Base-by-base conservation (phyloP, 2,888 invertebrate species). In the Tachina lurida region DNA sequence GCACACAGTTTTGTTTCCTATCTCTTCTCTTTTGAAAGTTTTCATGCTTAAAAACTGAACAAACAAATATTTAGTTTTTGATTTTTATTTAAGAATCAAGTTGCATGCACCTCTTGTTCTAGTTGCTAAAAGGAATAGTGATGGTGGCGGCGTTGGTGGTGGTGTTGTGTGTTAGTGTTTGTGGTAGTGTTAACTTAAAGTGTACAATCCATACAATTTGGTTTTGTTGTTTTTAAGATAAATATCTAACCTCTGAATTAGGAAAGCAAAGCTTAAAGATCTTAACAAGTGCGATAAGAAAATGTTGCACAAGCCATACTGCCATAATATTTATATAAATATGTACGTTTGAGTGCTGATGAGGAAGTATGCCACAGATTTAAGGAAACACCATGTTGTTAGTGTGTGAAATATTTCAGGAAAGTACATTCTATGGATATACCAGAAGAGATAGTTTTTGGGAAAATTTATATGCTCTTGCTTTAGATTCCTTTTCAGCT, bases 221-320 rank as follows among this genome's bases (percentile, higher is more conserved):
- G 54, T 62, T 31, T 65, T 70, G 70, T 52, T 75, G 58, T 15
- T 68, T 62, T 60, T 45, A 9, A 62, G 79, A 86, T 86, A 71
- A 76, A 54, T 79, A 83, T 86, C 82, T 86, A 86, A 76, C 86
- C 71, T 83, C 75, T 71, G 78, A 75, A 86, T 79, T 83, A 86
- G 70, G 49, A 47, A 75, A 49, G 15, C 77, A 80, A 86, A 86
- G 75, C 76, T 83, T 83, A 71, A 22, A 86, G 85, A 86, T 86
- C 67, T 71, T n/a, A 75, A 43, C 65, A 76, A 60, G 43, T 17
- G 41, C 22, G 82, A 86, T 86, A 86, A 79, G 75, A 43, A 68
- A 74, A 54, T 76, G 31, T 58, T 58, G 52, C 43, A 60, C 19
- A 74, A 19, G 45, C 67, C 39, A 47, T 22, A 43, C 58, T 52